A percentile compares a stretch with the other conserved stretches of the same genome.
phyloP scores from a whole-genome alignment of 1,140 invertebrate species.

The Semibalanus balanoides region DNA sequence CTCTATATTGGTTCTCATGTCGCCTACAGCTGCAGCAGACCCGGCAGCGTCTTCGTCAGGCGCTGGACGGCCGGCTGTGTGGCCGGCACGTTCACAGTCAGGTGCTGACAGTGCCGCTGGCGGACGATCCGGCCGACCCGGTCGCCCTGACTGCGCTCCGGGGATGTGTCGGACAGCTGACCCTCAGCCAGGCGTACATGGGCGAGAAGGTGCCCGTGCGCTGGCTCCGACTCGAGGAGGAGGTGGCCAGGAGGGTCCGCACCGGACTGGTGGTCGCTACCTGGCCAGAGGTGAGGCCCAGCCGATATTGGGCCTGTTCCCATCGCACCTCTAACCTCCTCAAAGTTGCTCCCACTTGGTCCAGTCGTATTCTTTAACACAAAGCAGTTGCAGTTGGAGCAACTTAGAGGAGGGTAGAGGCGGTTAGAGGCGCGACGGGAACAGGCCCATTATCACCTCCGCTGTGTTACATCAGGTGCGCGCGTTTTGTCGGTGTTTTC shows the following conservation, averaged over 20 bases:
- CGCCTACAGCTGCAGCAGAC: background rate
- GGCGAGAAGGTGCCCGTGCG: background rate
- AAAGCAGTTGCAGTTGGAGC: background rate
- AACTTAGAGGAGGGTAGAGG: background rate
- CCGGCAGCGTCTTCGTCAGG: background rate
- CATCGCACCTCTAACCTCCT: no score
- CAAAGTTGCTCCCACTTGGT: no score
- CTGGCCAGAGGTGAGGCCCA: background rate
- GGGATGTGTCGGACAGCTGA: background rate
- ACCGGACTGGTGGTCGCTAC: background rate
- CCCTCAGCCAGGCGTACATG: background rate
- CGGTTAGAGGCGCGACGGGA: background rate
- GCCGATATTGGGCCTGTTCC: no score
- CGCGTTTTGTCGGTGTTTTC: no score
- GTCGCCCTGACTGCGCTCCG: background rate
- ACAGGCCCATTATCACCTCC: background rate
- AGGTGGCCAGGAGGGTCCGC: background rate
- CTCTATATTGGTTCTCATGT: background rate
- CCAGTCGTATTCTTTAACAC: no score
- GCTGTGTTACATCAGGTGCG: no score
- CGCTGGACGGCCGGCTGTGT: background rate
- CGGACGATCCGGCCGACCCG: no score
- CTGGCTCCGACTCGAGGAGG: background rate
- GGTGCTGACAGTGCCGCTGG: background rate
- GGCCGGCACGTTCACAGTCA: background rate